Evolutionary conservation across 2,888 invertebrate genomes (phyloP).

Genomic region (Limnephilus rhombicus): DNA sequence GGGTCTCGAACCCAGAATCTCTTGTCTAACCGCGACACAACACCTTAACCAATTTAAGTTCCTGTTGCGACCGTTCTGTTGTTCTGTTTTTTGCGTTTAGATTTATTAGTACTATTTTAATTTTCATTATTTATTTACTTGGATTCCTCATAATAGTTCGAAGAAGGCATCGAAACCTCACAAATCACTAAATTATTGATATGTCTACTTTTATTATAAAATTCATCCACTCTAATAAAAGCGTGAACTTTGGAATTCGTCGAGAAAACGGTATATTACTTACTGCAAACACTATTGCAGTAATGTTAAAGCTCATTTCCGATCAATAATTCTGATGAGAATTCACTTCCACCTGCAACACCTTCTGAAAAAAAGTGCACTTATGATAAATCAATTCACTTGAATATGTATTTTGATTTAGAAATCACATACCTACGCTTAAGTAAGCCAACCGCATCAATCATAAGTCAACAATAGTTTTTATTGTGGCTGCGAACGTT

Average conservation of each 20-base stretch:
- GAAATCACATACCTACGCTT: neutral
- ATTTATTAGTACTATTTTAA: too few relatives aligned
- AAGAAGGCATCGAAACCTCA: too few relatives aligned
- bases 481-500: neutral
- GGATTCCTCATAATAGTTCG: too few relatives aligned
- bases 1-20: too few relatives aligned
- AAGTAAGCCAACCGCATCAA: neutral
- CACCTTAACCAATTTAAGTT: too few relatives aligned
- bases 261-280: neutral
- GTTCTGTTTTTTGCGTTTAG: too few relatives aligned
- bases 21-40: too few relatives aligned
- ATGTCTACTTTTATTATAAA: neutral
- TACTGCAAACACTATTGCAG: neutral
- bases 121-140: too few relatives aligned
- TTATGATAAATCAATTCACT: neutral
- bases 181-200: too few relatives aligned
- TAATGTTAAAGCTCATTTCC: neutral
- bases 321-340: neutral
- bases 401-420: neutral
- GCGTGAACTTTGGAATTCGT: neutral
- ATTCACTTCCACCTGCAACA: neutral
- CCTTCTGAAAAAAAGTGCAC: neutral
- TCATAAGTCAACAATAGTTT: constrained; percentile 9
- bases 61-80: too few relatives aligned
- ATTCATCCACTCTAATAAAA: neutral